These are phyloP conservation scores for Suncus etruscus DNA, from an alignment of 2,113 vertebrate genomes.

Conservation along the genomic window DNA sequence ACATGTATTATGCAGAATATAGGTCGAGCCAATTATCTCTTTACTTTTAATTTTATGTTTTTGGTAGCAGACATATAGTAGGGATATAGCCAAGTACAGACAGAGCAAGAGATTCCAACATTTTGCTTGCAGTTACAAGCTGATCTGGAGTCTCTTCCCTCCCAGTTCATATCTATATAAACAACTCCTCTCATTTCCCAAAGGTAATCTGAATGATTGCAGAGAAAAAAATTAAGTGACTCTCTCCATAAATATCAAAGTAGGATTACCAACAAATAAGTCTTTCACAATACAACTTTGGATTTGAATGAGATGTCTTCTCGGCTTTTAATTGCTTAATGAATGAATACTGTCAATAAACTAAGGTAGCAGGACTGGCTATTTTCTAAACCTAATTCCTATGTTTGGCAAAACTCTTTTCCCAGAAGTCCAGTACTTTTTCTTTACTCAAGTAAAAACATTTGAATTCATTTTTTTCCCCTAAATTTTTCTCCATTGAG, in stretches of 20 bases:
- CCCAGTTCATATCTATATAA: constrained; percentile 27
- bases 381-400: not conserved
- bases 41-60: constrained; percentile 74
- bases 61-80: constrained; percentile 55
- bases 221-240: constrained; percentile 62
- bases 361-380: not conserved
- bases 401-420: not conserved
- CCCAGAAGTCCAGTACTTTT: not conserved
- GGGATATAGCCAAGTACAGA: constrained; percentile 13
- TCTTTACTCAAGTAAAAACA: not conserved
- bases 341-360: constrained; percentile 17
- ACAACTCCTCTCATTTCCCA: constrained; percentile 64
- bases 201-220: constrained; percentile 30
- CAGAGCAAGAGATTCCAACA: constrained; percentile 29
- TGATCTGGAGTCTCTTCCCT: not conserved
- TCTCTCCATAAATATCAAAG: constrained; percentile 37
- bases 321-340: constrained; percentile 31
- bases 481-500: not conserved
- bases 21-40: constrained; percentile 50
- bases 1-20: constrained; percentile 50
- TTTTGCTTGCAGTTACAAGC: not conserved
- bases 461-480: not conserved
- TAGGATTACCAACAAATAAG: constrained; percentile 40
- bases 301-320: constrained; percentile 41
- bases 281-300: constrained; percentile 51